Evolutionary conservation across 2,888 invertebrate genomes (phyloP), one percentile per base, ranked within the genome.

Genomic region (Hypomecis atomaria): DNA sequence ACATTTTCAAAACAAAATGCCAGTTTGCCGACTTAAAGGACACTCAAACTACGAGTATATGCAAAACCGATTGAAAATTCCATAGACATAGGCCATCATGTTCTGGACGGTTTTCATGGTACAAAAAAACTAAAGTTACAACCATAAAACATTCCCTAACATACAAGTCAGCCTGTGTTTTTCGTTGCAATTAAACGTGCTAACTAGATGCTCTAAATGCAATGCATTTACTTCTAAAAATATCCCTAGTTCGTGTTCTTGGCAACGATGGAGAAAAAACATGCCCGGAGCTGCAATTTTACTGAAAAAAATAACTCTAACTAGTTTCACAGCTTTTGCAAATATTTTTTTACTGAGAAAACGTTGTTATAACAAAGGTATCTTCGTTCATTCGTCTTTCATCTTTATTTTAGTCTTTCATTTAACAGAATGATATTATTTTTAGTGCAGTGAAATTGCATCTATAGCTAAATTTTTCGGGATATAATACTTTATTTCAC

Each of bases 191-290:
- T n/a, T 44, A n/a, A 43, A 59, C 38, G 44, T 10, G 43, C 33
- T 52, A 52, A 59, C 23, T 44, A 59, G 44, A 59, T 5, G 13
- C 44, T 58, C 37, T 50, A 34, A 45, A 59, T 59, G 53, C 47
- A 36, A 13, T 43, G 37, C 23, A 45, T 55, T 45, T 34, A 47
- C 47, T 60, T 47, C 40, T 36, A 43, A 58, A 47, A 62, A 38
- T 44, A 59, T 36, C 43, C 49, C 8, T 58, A 13, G 37, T 23
- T 37, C 48, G n/a, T n/a, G 34, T 48, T 48, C 48, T 48, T 44
- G 36, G 49, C 43, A 40, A 48, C 34, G 37, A 34, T 23, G 23
- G 4, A 66, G 37, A 60, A 63, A 54, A 10, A 47, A 45, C 40
- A 59, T 6, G 48, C 37, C n/a, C n/a, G 4, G 0, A 2, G 23